Evolutionary conservation across 2,888 invertebrate genomes (phyloP).

Genomic region (Unio delphinus): DNA sequence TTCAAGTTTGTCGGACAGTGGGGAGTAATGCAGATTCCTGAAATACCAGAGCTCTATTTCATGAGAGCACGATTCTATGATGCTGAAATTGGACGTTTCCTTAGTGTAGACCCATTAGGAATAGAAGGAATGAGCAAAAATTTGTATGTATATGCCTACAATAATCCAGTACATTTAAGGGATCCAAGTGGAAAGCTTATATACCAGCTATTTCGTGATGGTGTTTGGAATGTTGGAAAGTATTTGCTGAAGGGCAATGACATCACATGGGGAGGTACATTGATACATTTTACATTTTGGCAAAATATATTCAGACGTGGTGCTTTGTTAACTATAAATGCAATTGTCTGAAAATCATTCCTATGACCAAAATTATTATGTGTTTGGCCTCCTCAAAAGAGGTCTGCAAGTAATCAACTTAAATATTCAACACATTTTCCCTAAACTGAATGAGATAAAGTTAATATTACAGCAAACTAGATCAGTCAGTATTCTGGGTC

Average conservation of each 20-base stretch:
- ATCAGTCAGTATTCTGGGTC: no score
- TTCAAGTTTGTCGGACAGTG: conserved; percentile 22
- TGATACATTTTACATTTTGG: no score
- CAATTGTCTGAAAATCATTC: no score
- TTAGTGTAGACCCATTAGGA: conserved; percentile 14
- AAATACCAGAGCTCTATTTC: conserved; percentile 8
- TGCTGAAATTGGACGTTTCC: conserved; percentile 15
- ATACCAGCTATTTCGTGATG: background rate
- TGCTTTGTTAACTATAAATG: no score
- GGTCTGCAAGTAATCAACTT: no score
- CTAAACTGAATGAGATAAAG: no score
- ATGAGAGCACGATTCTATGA: conserved; percentile 19
- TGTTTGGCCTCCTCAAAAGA: no score
- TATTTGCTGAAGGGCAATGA: background rate
- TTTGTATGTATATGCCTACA: conserved; percentile 16
- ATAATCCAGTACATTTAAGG: conserved; percentile 19
- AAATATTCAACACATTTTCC: no score
- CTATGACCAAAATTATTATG: no score
- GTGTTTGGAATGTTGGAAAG: background rate
- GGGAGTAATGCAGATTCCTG: conserved; percentile 15
- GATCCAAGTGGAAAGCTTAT: conserved; percentile 15
- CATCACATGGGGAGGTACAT: conserved; percentile 10
- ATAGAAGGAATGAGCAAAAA: conserved; percentile 14
- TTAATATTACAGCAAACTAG: no score
- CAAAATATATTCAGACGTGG: no score